These are phyloP conservation scores for Sphaeramia orbicularis DNA, from an alignment of 2,797 vertebrate genomes.

Conservation along the genomic window DNA sequence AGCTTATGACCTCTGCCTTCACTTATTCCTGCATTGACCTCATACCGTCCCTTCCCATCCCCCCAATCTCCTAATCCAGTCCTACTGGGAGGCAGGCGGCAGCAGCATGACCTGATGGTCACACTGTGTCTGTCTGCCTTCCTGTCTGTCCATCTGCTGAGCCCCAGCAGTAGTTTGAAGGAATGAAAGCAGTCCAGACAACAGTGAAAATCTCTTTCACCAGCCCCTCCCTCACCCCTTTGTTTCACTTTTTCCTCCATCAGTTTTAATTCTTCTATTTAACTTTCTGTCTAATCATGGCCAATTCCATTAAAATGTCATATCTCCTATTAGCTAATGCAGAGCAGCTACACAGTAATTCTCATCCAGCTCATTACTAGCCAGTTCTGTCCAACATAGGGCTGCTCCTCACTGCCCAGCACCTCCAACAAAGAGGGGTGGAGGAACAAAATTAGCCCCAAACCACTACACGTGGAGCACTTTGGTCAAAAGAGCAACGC, in stretches of 20 bases:
- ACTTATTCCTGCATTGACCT: conserved; percentile 74
- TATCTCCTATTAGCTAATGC: conserved; percentile 43
- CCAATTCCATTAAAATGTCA: conserved; percentile 54
- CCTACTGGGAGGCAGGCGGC: conserved; percentile 66
- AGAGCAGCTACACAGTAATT: conserved; percentile 29
- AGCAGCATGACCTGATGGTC: conserved; percentile 65
- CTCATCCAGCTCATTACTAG: conserved; percentile 54
- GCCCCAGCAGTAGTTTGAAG: conserved; percentile 43
- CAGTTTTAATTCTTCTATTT: conserved; percentile 25
- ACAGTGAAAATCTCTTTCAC: conserved; percentile 24
- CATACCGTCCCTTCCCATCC: conserved; percentile 56
- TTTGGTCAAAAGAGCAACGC: background rate
- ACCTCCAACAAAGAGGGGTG: conserved; percentile 4
- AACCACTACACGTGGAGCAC: conserved; percentile 5
- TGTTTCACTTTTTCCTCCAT: conserved; percentile 20
- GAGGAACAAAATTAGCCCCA: background rate
- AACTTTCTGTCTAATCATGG: conserved; percentile 21
- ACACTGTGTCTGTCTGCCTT: conserved; percentile 69
- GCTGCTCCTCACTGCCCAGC: conserved; percentile 19
- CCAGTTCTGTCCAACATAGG: conserved; percentile 9
- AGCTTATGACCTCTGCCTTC: conserved; percentile 62
- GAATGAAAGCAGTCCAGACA: conserved; percentile 56
- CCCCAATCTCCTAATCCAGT: conserved; percentile 73
- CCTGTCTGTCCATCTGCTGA: conserved; percentile 72
- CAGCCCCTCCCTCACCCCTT: conserved; percentile 23